Percentiles rank a stretch among this genome's conserved stretches.
These are phyloP conservation scores for Drepanosiphum platanoidis DNA, from an alignment of 2,888 invertebrate genomes.

Conservation along the genomic window DNA sequence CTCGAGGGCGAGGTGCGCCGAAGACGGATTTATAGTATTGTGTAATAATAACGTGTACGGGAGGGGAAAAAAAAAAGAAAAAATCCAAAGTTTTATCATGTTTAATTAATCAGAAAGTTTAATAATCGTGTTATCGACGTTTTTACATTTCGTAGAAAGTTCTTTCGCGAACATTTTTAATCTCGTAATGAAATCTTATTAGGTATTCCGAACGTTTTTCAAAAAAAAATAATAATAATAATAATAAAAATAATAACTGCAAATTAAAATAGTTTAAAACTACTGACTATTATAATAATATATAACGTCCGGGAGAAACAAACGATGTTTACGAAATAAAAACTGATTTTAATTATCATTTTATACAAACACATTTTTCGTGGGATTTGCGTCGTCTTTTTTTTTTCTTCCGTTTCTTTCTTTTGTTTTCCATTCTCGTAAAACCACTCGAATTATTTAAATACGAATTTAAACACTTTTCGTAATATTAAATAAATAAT, in stretches of 20 bases:
- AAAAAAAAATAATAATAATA: too few species aligned
- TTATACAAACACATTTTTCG: too few species aligned
- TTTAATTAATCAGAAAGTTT: conserved; percentile 7
- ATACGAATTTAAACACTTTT: not conserved
- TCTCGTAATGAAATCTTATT: not conserved
- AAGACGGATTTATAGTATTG: too few species aligned
- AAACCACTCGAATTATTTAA: not conserved
- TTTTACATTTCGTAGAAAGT: conserved; percentile 4
- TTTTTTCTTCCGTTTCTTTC: too few species aligned
- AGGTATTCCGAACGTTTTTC: not conserved
- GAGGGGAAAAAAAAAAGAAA: too few species aligned
- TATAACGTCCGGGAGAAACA: too few species aligned
- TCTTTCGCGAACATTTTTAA: not conserved
- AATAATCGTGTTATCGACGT: conserved; percentile 1
- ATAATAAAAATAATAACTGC: not conserved
- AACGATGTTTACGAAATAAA: not conserved
- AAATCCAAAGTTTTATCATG: conserved; percentile 15
- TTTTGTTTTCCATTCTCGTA: too few species aligned
- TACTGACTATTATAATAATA: not conserved
- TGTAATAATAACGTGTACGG: too few species aligned
- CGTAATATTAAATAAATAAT: too few species aligned
- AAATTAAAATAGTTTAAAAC: conserved; percentile 10
- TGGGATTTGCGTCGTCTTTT: too few species aligned
- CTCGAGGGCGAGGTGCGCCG: too few species aligned
- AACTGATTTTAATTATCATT: not conserved